Percentiles rank a stretch among this genome's conserved stretches.
phyloP scores from a whole-genome alignment of 1,140 invertebrate species.

The Rhopalosiphum maidis region DNA sequence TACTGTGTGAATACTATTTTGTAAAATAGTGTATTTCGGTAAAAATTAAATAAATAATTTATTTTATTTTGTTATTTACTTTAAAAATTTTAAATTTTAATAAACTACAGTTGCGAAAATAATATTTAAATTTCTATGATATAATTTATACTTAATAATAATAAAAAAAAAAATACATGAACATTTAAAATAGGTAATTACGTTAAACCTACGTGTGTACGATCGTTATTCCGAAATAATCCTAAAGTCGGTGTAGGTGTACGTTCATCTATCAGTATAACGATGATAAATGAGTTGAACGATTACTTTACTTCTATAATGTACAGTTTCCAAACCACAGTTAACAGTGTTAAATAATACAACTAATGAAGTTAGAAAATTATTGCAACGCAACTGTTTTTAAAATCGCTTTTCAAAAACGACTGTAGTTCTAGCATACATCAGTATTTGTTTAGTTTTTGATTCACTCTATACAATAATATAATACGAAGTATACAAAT shows the following conservation, averaged over 20 bases:
- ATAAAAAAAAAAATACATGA: neutral
- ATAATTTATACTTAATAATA: neutral
- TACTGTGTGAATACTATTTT: too few species aligned
- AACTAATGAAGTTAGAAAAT: conserved; percentile 17
- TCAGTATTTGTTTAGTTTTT: neutral
- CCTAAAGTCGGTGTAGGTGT: neutral
- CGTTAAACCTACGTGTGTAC: neutral
- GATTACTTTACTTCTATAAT: neutral
- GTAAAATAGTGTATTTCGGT: too few species aligned
- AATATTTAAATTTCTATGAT: neutral
- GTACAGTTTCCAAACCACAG: neutral
- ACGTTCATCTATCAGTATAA: neutral
- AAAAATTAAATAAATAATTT: too few species aligned
- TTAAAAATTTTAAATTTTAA: neutral
- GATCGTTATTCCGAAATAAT: neutral
- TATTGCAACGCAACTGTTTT: conserved; percentile 9
- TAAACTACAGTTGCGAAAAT: neutral
- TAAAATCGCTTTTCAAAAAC: neutral
- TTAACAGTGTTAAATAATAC: neutral
- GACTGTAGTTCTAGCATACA: neutral
- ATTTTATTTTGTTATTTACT: neutral
- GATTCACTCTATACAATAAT: neutral
- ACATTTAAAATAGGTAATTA: neutral
- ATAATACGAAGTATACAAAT: neutral
- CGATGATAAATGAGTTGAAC: neutral